Conservation (phyloP, 2,797 vertebrate species). For the Mormyrops boulengeri region DNA sequence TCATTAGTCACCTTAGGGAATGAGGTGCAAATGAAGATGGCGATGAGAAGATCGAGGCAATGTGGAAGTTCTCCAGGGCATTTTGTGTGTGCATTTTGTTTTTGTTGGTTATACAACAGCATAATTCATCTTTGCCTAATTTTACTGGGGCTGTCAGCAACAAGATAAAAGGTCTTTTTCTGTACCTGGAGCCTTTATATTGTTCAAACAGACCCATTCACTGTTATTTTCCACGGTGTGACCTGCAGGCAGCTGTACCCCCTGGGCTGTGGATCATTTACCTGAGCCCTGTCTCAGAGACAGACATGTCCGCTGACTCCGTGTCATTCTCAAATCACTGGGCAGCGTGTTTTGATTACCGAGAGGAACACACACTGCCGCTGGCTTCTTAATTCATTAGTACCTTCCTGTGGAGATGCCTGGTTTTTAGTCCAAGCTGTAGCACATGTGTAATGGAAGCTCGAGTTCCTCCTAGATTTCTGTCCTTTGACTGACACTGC, state of each 20-base stretch:
- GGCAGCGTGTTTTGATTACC: neutral
- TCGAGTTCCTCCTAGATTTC: neutral
- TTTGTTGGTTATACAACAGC: neutral
- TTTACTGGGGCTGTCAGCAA: neutral
- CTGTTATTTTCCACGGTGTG: neutral
- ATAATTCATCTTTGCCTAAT: neutral
- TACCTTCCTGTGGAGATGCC: neutral
- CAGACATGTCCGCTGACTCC: conserved; percentile 21
- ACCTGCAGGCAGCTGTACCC: neutral
- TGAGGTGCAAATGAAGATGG: neutral
- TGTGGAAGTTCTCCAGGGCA: neutral
- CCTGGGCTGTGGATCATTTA: neutral
- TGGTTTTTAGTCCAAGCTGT: neutral
- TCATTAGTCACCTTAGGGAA: neutral
- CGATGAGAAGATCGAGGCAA: neutral
- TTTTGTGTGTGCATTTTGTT: neutral
- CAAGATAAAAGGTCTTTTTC: neutral
- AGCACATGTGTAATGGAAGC: neutral
- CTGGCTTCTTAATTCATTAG: neutral
- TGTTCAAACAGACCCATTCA: neutral
- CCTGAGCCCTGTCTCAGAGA: neutral
- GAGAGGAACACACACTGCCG: neutral
- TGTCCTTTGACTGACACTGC: neutral
- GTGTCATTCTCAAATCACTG: conserved; percentile 31
- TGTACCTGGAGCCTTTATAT: neutral